phyloP scores from a whole-genome alignment of 2,113 vertebrate genomes.

The Athene noctua region DNA sequence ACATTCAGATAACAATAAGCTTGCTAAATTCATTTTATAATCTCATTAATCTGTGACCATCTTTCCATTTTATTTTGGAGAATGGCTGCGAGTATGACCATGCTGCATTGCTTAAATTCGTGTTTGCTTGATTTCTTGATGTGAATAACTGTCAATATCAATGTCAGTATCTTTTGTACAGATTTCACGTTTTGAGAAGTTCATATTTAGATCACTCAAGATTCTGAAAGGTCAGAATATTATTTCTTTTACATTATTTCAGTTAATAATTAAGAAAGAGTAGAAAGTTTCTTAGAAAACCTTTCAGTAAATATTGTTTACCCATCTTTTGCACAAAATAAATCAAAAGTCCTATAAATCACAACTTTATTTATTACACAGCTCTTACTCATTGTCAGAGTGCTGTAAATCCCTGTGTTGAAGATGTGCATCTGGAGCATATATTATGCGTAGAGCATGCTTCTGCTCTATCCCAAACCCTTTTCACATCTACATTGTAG shows the following conservation, averaged over 20 bases:
- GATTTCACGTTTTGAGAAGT: not conserved
- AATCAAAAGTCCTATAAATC: not conserved
- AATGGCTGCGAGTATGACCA: not conserved
- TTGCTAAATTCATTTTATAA: constrained; percentile 47
- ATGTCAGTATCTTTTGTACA: not conserved
- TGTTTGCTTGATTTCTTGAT: not conserved
- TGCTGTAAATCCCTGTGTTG: not conserved
- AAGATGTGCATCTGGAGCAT: not conserved
- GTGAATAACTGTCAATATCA: not conserved
- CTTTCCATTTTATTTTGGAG: not conserved
- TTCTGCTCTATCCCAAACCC: not conserved
- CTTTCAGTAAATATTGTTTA: not conserved
- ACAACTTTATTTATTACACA: not conserved
- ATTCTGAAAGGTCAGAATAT: not conserved
- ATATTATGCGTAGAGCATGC: not conserved
- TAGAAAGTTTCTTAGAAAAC: not conserved
- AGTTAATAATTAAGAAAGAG: not conserved
- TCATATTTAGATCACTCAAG: not conserved
- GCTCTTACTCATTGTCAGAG: not conserved
- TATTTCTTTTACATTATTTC: not conserved
- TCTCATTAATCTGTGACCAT: constrained; percentile 52
- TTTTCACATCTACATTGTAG: not conserved
- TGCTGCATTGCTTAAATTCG: not conserved
- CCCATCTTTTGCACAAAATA: not conserved
- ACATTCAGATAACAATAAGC: constrained; percentile 44